Evolutionary conservation across 2,113 vertebrate species (phyloP).

Genomic region (Hystrix brachyura): DNA sequence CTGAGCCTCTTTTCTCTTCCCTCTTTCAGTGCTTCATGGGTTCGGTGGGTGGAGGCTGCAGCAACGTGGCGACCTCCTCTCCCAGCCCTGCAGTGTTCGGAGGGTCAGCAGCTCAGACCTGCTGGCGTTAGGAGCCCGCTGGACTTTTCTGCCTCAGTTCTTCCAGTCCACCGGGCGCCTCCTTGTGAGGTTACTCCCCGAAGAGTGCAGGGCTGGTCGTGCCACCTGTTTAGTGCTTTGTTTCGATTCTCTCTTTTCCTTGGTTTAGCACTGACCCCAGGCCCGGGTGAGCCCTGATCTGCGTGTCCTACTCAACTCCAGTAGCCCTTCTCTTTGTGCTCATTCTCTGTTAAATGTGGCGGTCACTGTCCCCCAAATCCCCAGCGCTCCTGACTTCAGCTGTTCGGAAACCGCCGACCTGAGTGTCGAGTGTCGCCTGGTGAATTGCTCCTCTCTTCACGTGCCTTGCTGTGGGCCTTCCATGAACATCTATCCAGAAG

Average conservation of each 20-base stretch:
- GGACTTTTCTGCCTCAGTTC: background rate
- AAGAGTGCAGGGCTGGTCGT: background rate
- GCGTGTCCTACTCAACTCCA: background rate
- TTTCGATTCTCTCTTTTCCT: background rate
- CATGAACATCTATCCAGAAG: background rate
- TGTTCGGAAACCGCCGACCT: background rate
- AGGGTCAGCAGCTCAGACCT: background rate
- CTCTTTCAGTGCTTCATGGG: background rate
- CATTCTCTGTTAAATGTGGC: background rate
- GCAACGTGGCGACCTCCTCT: too few species aligned
- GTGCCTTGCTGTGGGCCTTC: background rate
- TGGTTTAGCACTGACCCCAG: background rate
- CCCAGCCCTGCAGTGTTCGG: background rate
- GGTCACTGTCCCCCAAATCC: background rate
- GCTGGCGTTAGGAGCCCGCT: background rate
- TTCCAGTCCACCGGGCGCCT: background rate
- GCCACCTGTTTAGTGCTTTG: background rate
- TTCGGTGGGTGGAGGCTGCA: background rate
- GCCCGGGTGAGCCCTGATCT: background rate
- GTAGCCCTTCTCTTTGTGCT: background rate
- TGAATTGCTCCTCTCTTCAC: background rate
- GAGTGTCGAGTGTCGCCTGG: accelerated
- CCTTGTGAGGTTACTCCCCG: background rate
- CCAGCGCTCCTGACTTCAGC: background rate
- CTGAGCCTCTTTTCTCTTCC: background rate